These are phyloP conservation scores for Mobula hypostoma DNA, from an alignment of 2,113 vertebrate species.

Conservation along the genomic window DNA sequence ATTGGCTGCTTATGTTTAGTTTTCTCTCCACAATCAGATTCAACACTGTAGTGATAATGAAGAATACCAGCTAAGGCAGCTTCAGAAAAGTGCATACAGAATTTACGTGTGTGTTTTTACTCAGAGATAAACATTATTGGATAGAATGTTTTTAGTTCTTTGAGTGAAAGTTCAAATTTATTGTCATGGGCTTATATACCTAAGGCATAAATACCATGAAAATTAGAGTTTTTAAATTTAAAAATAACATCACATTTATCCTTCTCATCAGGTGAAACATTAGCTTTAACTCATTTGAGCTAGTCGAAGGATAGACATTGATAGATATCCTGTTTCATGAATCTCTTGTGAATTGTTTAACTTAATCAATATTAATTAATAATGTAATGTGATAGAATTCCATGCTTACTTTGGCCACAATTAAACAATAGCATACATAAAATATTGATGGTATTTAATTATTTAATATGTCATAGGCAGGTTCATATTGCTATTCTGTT, in stretches of 20 bases:
- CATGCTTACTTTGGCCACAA: neutral
- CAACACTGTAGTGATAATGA: neutral
- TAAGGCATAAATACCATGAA: too few species aligned
- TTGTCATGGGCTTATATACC: too few species aligned
- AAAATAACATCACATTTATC: neutral
- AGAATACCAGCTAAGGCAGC: neutral
- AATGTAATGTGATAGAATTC: neutral
- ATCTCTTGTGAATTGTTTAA: neutral
- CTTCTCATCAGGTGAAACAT: neutral
- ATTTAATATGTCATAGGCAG: neutral
- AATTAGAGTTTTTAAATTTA: neutral
- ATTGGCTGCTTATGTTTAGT: neutral
- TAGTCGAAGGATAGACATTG: neutral
- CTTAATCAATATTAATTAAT: conserved; percentile 17
- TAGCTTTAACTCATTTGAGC: neutral
- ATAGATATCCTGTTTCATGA: neutral
- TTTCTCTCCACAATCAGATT: neutral
- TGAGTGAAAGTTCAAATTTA: too few species aligned
- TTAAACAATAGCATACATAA: neutral
- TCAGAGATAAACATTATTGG: neutral
- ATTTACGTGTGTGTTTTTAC: neutral
- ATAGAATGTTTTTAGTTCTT: neutral
- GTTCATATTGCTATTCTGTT: neutral
- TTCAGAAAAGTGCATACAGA: neutral
- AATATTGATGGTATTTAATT: conserved; percentile 24